Base-by-base conservation (phyloP, 2,888 invertebrate species). In the Julus scandinavius region DNA sequence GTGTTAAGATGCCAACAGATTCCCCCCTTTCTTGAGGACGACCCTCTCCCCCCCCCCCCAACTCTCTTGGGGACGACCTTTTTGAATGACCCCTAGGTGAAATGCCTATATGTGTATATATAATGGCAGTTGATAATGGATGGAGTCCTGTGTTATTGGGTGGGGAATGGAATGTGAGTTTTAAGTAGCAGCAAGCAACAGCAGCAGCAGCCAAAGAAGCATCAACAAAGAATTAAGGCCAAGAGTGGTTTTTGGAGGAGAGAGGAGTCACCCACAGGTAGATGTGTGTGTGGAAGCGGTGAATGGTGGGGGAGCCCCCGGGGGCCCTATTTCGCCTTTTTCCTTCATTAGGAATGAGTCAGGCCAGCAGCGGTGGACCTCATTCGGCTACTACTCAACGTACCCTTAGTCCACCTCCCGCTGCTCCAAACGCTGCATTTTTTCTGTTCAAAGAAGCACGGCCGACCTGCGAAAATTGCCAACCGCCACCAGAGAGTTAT, bases 171-270 rank as follows among this genome's bases (percentile, higher is more conserved):
- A 72, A 72, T 72, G 72, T 29, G 63, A 63, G 63, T 17, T 63
- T 63, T 17, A 72, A 72, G 72, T 72, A 72, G 72, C 72, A 29
- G 29, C 29, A 72, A 72, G 72, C 29, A 72, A 29, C 72, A 29
- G 29, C 29, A 63, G 29, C 29, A 63, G 63, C 49, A 72, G 72
- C 29, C 72, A 7, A 72, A 72, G 72, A 72, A 72, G 72, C 72
- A 72, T 72, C 72, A 72, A 72, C 72, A 72, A 72, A 72, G 72
- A 72, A 72, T 72, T 72, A 72, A 72, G 72, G 72, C 72, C 72
- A 29, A 72, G 72, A 72, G 72, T 72, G 72, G 63, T 63, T 63
- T 63, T n/a, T 15, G 63, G 6, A 15, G 11, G 11, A n/a, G 63
- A 63, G 63, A 63, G 63, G 72, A 72, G 29, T 72, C 72, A 72